Conservation (phyloP, 2,888 invertebrate species). For the Pristionchus entomophagus region DNA sequence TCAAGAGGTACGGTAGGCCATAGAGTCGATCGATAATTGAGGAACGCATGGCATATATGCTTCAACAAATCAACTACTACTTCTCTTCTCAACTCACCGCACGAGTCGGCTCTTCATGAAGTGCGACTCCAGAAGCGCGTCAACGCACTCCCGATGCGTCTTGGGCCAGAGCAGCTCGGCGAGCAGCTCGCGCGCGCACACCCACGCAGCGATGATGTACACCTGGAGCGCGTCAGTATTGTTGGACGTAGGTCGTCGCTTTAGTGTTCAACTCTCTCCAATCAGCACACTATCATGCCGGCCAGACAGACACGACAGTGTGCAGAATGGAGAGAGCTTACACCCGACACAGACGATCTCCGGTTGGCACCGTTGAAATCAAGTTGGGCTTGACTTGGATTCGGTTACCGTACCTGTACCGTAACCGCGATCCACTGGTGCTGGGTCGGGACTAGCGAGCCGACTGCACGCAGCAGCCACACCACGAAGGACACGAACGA, state of each 20-base stretch:
- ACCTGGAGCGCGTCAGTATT: not conserved
- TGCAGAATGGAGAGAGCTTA: too few species aligned
- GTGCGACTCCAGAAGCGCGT: conserved; percentile 26
- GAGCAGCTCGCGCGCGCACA: conserved; percentile 13
- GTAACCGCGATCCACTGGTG: not conserved
- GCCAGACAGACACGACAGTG: too few species aligned
- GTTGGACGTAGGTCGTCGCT: not conserved
- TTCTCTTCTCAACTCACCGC: not conserved
- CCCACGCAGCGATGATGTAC: conserved; percentile 24
- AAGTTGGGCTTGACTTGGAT: too few species aligned
- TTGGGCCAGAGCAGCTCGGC: conserved; percentile 32
- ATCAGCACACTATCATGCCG: too few species aligned
- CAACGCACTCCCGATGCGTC: conserved; percentile 35
- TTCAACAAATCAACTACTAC: too few species aligned
- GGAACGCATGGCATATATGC: not conserved
- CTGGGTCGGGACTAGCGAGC: not conserved
- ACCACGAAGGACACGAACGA: not conserved
- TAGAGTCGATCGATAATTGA: too few species aligned
- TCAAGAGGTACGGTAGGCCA: not conserved
- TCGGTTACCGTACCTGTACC: conserved; percentile 20
- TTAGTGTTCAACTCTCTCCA: too few species aligned
- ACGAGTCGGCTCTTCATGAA: conserved; percentile 37
- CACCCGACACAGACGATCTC: too few species aligned
- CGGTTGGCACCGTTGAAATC: too few species aligned
- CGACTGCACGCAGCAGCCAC: not conserved